Percentiles rank a stretch among this genome's conserved stretches.
Conservation (phyloP, 2,797 vertebrate species). For the Menidia menidia region DNA sequence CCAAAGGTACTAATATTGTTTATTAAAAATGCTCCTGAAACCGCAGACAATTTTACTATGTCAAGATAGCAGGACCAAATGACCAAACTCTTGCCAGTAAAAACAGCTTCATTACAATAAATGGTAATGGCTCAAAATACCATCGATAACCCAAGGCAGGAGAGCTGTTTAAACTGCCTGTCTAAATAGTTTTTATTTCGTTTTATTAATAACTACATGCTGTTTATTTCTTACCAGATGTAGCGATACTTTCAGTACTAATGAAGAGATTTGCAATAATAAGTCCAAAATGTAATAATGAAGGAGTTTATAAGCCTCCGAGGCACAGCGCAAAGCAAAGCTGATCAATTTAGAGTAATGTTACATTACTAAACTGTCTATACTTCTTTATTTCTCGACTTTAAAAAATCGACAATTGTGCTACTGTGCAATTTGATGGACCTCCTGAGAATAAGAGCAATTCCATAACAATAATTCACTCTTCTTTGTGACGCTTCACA, state of each 20-base stretch:
- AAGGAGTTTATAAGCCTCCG: background rate
- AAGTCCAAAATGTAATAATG: background rate
- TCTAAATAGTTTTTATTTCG: constrained; percentile 16
- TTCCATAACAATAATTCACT: constrained; percentile 38
- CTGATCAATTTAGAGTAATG: background rate
- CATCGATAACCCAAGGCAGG: constrained; percentile 9
- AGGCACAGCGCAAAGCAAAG: constrained; percentile 2
- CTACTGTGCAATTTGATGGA: constrained; percentile 33
- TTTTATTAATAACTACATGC: constrained; percentile 3
- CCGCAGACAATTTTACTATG: constrained; percentile 31
- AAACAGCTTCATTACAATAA: constrained; percentile 11
- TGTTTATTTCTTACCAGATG: background rate
- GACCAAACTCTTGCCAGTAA: constrained; percentile 16
- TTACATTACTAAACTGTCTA: background rate
- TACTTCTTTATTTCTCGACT: background rate
- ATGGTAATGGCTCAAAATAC: constrained; percentile 4
- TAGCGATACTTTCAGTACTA: background rate
- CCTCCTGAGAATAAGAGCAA: constrained; percentile 31
- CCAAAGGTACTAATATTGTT: constrained; percentile 18
- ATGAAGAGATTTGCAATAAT: background rate
- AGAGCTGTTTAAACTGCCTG: constrained; percentile 1
- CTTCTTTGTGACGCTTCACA: constrained; percentile 29
- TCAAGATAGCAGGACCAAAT: constrained; percentile 20
- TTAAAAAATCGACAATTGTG: constrained; percentile 4
- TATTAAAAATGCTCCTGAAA: constrained; percentile 57